Evolutionary conservation across 2,113 vertebrate species (phyloP).

Genomic region (Loxodonta africana): DNA sequence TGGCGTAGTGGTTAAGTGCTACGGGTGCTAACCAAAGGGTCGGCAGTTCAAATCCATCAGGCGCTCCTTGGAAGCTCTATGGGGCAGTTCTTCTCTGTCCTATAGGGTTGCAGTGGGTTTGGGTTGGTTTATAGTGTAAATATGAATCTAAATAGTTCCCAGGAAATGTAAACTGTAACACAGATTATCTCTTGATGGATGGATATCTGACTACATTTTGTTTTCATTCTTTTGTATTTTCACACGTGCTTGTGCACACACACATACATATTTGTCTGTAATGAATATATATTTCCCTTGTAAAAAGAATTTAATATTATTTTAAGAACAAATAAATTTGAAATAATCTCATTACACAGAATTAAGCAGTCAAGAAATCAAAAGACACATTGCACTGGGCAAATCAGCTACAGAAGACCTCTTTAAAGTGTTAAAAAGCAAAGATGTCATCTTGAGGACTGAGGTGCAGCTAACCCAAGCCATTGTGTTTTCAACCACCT

Average conservation of each 20-base stretch:
- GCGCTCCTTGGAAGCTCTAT: too few species aligned
- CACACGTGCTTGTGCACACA: background rate
- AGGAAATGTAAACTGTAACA: background rate
- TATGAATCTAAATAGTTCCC: background rate
- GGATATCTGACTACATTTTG: background rate
- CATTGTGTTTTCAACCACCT: too few species aligned
- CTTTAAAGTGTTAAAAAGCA: too few species aligned
- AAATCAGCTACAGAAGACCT: too few species aligned
- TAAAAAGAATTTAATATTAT: background rate
- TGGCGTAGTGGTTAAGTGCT: too few species aligned
- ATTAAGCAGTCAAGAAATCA: background rate
- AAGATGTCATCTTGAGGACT: too few species aligned
- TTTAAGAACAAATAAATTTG: background rate
- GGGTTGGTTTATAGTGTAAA: background rate
- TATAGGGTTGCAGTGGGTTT: too few species aligned
- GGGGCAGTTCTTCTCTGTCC: too few species aligned
- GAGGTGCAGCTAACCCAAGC: too few species aligned
- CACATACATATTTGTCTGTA: background rate
- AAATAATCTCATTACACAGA: constrained; percentile 15
- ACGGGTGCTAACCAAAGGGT: too few species aligned
- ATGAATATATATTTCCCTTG: background rate
- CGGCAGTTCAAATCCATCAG: too few species aligned
- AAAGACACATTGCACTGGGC: too few species aligned
- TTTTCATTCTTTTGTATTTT: background rate
- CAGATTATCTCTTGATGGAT: background rate